Evolutionary conservation across 2,113 vertebrate species (phyloP), one percentile per base, ranked within the genome.

Genomic region (Takifugu flavidus): DNA sequence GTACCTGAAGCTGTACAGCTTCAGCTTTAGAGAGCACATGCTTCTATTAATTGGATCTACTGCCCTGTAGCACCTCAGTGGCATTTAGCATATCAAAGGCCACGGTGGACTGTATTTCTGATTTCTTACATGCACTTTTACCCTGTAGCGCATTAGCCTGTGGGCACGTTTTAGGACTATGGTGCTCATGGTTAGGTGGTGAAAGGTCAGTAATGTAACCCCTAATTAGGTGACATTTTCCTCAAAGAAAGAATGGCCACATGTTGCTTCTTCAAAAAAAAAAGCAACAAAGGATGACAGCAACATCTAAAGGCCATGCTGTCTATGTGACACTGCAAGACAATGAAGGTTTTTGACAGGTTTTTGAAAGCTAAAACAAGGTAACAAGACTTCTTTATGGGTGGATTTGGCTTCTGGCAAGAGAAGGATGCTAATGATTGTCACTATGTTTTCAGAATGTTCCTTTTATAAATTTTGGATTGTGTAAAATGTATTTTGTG

Each of bases 171-270:
- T 50, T 76, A 56, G 34, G 63, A 49, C 67, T 8, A 43, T 54
- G 67, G 49, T 51, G 59, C 13, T 15, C 5, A 13, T 61, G 75
- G 56, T 25, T 77, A 62, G 72, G 62, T 46, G 45, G 74, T 67
- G 71, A 67, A 89, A 90, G 84, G 87, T 89, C 80, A 61, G 47
- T 14, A 45, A 6, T 90, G 87, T 85, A 82, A 79, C 45, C 60
- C 78, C 80, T 90, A 90, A 91, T 89, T 88, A 89, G 84, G 62
- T 89, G 89, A 85, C 87, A 92, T 90, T 89, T 89, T 66, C 78
- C 79, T 90, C 82, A 89, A 86, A 77, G 79, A 57, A 56, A 39
- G 65, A 72, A 63, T 55, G 60, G 66, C 45, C 34, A 27, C 52
- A 52, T 61, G 63, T 58, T 2, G 6, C 54, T 5, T 27, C 6